Evolutionary conservation across 2,797 vertebrate genomes (phyloP).

Genomic region (Pseudocheirus occidentalis): DNA sequence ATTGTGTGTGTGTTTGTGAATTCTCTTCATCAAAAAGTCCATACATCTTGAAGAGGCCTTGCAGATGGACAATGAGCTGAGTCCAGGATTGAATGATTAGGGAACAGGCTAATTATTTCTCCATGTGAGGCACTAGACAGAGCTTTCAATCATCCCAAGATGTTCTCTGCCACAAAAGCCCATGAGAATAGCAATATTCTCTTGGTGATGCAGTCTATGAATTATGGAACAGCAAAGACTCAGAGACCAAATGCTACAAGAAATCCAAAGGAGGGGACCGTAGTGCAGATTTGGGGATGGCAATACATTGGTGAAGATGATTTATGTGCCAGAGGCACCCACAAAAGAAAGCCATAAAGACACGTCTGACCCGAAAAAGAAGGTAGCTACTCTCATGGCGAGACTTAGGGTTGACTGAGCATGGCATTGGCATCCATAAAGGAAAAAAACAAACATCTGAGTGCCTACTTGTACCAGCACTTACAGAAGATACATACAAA

Average conservation of each 20-base stretch:
- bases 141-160: not conserved
- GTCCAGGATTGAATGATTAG: not conserved
- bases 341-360: not conserved
- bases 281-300: too few species aligned
- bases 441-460: not conserved
- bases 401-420: not conserved
- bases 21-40: not conserved
- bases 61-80: not conserved
- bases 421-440: not conserved
- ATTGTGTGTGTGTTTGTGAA: not conserved
- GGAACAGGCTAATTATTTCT: not conserved
- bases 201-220: not conserved
- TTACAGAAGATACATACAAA: not conserved
- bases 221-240: not conserved
- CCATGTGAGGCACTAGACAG: not conserved
- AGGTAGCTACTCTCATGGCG: not conserved
- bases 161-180: not conserved
- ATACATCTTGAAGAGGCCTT: not conserved
- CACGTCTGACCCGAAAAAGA: not conserved
- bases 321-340: not conserved
- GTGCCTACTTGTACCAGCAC: not conserved
- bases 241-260: not conserved
- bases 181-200: not conserved
- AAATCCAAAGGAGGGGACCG: not conserved
- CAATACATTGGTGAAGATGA: not conserved